Evolutionary conservation across 2,113 vertebrate species (phyloP), one percentile per base, ranked within the genome.

Genomic region (Corythaixoides concolor): DNA sequence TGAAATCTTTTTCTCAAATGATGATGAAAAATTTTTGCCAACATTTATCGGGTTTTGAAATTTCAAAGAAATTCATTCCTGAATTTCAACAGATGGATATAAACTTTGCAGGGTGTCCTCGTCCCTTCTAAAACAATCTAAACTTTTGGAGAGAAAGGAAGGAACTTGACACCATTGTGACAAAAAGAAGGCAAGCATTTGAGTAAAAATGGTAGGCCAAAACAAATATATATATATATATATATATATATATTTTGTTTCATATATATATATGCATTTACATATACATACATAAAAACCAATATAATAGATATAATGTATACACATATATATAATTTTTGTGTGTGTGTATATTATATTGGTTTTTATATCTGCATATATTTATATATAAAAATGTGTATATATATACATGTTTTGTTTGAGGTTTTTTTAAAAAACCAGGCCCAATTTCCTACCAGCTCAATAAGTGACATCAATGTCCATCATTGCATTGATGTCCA

Each of bases 391-490:
- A 4, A 16, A 18, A 39, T 49, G 10, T 37, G n/a, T n/a, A 10
- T 39, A 27, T 35, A 45, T 19, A 66, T 6, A 59, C 47, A 43
- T 33, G 9, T 1, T 87, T 87, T 62, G 3, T 2, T 11, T 66
- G 67, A 1, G n/a, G 23, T 0, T 23, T 64, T 73, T 89, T 67
- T 64, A 49, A 68, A 2, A 49, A 77, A 68, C 1, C 13, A 66
- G n/a, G 8, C 23, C 43, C 1, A 4, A 26, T 87, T 87, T 95
- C 66, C 86, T 47, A 50, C 77, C 95, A 97, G 92, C 95, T 93
- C 80, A 93, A 79, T 92, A 95, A 94, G 37, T 1, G 2, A 69
- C 90, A 95, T 95, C 92, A 95, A 79, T 91, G 60, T 22, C 32
- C 28, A 4, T 37, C 47, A 72, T 12, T 41, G 24, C 89, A 88